These are phyloP conservation scores for Hyphantria cunea DNA, from an alignment of 1,140 invertebrate species.

Conservation along the genomic window DNA sequence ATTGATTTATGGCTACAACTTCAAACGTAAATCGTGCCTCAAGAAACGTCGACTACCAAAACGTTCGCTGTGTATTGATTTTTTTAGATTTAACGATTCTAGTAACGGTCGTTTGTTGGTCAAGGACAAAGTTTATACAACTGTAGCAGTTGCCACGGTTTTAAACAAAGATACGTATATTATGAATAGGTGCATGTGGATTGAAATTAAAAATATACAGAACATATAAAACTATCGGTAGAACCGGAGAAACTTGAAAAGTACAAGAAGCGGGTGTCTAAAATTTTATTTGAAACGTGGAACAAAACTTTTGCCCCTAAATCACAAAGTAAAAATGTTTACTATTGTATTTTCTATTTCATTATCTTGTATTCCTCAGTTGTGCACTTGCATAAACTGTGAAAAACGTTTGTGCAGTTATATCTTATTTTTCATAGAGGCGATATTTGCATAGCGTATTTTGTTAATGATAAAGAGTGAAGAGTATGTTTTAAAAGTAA, in stretches of 20 bases:
- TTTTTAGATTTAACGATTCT: constrained; percentile 17
- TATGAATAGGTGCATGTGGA: background rate
- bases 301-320: background rate
- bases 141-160: background rate
- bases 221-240: background rate
- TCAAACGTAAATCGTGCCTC: no score
- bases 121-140: constrained; percentile 11
- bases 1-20: no score
- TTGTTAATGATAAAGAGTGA: no score
- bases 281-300: background rate
- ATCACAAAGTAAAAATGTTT: constrained; percentile 3
- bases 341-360: background rate
- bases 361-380: no score
- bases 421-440: no score
- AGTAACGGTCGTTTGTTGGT: constrained; percentile 14
- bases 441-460: no score
- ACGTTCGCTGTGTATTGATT: constrained; percentile 6
- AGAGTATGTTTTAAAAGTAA: no score
- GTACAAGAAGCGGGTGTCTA: background rate
- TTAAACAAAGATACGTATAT: background rate
- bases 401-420: no score
- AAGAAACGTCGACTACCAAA: no score
- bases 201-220: no score
- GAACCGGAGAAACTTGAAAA: background rate
- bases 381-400: background rate